A percentile compares a stretch with the other conserved stretches of the same genome.
These are phyloP conservation scores for Lucilia cuprina DNA, from an alignment of 1,140 invertebrate species.

Conservation along the genomic window DNA sequence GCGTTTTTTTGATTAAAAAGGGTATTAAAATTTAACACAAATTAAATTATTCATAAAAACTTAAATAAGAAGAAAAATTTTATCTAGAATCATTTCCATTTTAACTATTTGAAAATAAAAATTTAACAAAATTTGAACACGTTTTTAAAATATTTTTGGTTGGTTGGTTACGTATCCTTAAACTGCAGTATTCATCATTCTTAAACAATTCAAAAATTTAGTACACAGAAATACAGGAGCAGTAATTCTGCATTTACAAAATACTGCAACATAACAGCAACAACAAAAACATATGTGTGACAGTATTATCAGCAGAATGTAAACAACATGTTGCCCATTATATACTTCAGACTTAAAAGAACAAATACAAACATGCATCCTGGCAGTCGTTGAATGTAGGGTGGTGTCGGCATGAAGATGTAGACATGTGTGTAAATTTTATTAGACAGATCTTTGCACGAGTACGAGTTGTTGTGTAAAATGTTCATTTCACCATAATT, in stretches of 20 bases:
- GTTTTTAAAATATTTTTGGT: not conserved
- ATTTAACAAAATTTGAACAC: too few species aligned
- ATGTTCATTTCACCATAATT: too few species aligned
- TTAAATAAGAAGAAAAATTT: too few species aligned
- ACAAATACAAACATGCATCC: not conserved
- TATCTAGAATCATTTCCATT: too few species aligned
- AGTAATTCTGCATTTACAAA: not conserved
- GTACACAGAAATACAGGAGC: not conserved
- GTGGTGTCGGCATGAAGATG: not conserved
- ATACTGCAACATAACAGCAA: not conserved
- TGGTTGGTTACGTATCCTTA: not conserved
- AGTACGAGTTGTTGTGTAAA: too few species aligned
- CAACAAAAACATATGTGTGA: not conserved
- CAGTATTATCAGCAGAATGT: not conserved
- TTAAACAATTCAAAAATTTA: not conserved
- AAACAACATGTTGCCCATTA: slow-evolving; percentile 14
- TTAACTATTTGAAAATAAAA: too few species aligned
- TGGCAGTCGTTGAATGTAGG: not conserved
- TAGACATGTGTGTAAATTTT: not conserved
- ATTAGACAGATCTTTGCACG: too few species aligned
- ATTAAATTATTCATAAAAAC: not conserved
- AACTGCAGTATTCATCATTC: not conserved
- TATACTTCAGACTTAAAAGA: not conserved
- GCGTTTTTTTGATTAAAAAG: too few species aligned
- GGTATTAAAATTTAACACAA: too few species aligned